These are phyloP conservation scores for Incurvaria masculella DNA, from an alignment of 2,888 invertebrate genomes.

Conservation along the genomic window DNA sequence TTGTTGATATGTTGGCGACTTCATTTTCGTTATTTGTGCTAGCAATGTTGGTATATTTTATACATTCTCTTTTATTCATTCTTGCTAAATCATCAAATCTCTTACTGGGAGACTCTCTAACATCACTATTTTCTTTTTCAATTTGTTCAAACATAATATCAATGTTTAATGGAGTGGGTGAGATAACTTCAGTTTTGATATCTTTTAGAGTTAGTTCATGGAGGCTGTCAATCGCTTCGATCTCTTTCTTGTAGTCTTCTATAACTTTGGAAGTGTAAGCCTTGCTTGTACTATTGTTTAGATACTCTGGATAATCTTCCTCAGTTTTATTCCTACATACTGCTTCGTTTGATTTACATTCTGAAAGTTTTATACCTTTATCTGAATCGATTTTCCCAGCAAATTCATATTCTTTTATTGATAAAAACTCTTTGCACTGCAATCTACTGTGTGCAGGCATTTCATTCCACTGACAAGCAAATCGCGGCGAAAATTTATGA, in stretches of 20 bases:
- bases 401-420: constrained; percentile 28
- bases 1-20: constrained; percentile 42
- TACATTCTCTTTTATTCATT: constrained; percentile 2
- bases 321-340: constrained; percentile 17
- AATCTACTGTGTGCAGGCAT: constrained; percentile 46
- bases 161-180: constrained; percentile 43
- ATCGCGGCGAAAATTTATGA: not conserved
- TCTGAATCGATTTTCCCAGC: not conserved
- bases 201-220: constrained; percentile 49
- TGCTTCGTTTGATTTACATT: not conserved
- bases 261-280: constrained; percentile 52
- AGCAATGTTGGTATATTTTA: constrained; percentile 20
- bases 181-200: constrained; percentile 42
- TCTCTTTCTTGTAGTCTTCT: constrained; percentile 51
- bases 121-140: constrained; percentile 12
- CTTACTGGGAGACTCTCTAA: constrained; percentile 21
- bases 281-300: constrained; percentile 44
- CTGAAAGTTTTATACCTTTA: not conserved
- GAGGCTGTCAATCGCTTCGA: constrained; percentile 46
- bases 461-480: constrained; percentile 26
- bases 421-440: constrained; percentile 45
- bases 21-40: constrained; percentile 28
- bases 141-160: constrained; percentile 42
- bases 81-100: constrained; percentile 19
- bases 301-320: constrained; percentile 40